Base-by-base conservation (phyloP, 2,113 vertebrate genomes). In the Hippocampus guttulatus region DNA sequence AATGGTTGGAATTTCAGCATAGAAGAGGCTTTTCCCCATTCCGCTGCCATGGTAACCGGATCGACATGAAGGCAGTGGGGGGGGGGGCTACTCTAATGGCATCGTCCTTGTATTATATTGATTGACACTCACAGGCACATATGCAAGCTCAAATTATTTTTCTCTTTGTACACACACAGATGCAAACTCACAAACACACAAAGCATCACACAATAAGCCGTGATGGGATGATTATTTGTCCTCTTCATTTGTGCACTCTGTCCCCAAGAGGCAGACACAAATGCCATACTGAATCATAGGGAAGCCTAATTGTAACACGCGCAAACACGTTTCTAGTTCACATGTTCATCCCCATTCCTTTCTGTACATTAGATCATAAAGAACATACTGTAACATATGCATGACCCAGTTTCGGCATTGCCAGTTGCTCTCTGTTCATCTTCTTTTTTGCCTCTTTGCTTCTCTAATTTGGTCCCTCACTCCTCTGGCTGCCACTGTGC, bases 11-110 rank as follows among this genome's bases (percentile, higher is more conserved):
- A 75, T 68, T 82, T 78, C 69, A 71, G 73, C 74, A 78, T 62
- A 78, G 67, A 62, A 82, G 76, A 85, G 74, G 71, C 76, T 67
- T 75, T 80, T 85, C 77, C 33, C 74, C 73, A 70, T 70, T 49
- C 25, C 52, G 87, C 84, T 88, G 84, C 89, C 70, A 90, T 89
- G 84, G 90, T 79, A 91, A 91, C 90, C 60, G 58, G 76, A 87
- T 77, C 71, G 75, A 85, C 78, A 49, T 75, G 81, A 72, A 75
- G 75, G 73, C 57, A 69, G 70, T 62, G 62, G 20, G 52, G 30
- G 52, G 30, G 30, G 33, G 68, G 51, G 43, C n/a, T 65, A 64
- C 75, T 76, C 75, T 84, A 88, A 89, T 87, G 79, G 81, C 77
- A 82, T 84, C 49, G 66, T 73, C 75, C 82, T 82, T 81, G 82